phyloP scores from a whole-genome alignment of 2,797 vertebrate genomes.

The Malacoraja senta region DNA sequence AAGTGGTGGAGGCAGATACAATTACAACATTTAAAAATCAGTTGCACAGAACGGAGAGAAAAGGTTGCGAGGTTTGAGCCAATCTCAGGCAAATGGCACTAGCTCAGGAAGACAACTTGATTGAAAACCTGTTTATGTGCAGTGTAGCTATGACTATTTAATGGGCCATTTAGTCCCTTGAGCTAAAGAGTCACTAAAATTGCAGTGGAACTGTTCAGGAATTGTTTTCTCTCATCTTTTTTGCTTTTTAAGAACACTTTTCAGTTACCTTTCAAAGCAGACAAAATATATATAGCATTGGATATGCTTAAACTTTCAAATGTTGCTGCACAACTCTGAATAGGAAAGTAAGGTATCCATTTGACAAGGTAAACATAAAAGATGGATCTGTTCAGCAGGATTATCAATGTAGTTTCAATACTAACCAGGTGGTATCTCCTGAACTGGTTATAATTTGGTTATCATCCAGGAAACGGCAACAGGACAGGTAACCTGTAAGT shows the following conservation, averaged over 20 bases:
- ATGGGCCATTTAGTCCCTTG: too few relatives aligned
- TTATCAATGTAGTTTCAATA: constrained; percentile 44
- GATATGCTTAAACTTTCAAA: neutral
- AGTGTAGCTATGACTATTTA: too few relatives aligned
- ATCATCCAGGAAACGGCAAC: constrained; percentile 97
- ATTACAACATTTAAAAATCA: too few relatives aligned
- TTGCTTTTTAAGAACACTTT: neutral
- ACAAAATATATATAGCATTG: neutral
- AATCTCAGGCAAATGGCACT: too few relatives aligned
- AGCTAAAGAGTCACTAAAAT: too few relatives aligned
- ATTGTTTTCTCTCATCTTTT: neutral
- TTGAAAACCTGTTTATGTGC: too few relatives aligned
- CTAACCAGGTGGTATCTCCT: constrained; percentile 96
- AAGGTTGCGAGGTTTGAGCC: too few relatives aligned
- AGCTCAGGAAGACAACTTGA: too few relatives aligned
- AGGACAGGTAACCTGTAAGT: constrained; percentile 85
- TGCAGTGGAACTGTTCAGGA: too few relatives aligned
- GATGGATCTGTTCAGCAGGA: neutral
- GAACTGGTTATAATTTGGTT: constrained; percentile 97
- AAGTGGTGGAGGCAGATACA: too few relatives aligned
- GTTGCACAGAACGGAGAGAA: too few relatives aligned
- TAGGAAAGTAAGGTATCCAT: neutral
- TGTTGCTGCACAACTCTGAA: neutral
- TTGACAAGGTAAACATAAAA: neutral
- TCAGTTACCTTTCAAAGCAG: neutral